A percentile compares a stretch with the other conserved stretches of the same genome.
Evolutionary conservation across 1,140 invertebrate species (phyloP).

Genomic region (Episyrphus balteatus): DNA sequence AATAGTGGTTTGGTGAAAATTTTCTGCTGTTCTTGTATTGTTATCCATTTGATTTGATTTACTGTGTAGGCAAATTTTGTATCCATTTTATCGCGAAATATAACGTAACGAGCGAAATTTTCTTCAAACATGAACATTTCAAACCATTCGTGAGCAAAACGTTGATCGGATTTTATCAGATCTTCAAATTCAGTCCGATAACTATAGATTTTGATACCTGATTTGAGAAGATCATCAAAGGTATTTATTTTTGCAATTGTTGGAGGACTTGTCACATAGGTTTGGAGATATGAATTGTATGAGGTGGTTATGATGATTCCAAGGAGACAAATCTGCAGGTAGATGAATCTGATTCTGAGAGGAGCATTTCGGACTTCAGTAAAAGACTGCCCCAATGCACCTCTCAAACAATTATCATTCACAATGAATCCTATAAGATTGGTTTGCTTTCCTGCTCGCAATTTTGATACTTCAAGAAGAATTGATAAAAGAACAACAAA

Average conservation of each 20-base stretch:
- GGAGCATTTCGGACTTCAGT: neutral
- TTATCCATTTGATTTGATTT: constrained; percentile 16
- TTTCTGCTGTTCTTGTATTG: constrained; percentile 24
- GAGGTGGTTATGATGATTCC: constrained; percentile 22
- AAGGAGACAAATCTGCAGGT: too few relatives aligned
- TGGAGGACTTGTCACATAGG: constrained; percentile 23
- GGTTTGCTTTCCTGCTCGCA: too few relatives aligned
- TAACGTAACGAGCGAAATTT: constrained; percentile 12
- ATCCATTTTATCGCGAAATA: constrained; percentile 15
- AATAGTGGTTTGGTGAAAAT: constrained; percentile 21
- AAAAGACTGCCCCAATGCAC: too few relatives aligned
- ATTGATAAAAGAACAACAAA: constrained; percentile 13
- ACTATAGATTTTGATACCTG: constrained; percentile 14
- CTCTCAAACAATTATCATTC: too few relatives aligned
- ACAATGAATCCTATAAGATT: too few relatives aligned
- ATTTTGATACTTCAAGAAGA: neutral
- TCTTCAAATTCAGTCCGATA: constrained; percentile 22
- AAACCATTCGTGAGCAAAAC: constrained; percentile 17
- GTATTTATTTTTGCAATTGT: constrained; percentile 13
- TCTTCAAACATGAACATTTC: constrained; percentile 19
- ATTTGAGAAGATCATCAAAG: constrained; percentile 22
- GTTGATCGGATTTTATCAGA: constrained; percentile 11
- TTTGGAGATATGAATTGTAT: constrained; percentile 29
- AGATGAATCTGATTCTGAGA: too few relatives aligned
- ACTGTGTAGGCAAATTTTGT: constrained; percentile 23